Base-by-base conservation (phyloP, 2,888 invertebrate species). In the Carcina quercana region DNA sequence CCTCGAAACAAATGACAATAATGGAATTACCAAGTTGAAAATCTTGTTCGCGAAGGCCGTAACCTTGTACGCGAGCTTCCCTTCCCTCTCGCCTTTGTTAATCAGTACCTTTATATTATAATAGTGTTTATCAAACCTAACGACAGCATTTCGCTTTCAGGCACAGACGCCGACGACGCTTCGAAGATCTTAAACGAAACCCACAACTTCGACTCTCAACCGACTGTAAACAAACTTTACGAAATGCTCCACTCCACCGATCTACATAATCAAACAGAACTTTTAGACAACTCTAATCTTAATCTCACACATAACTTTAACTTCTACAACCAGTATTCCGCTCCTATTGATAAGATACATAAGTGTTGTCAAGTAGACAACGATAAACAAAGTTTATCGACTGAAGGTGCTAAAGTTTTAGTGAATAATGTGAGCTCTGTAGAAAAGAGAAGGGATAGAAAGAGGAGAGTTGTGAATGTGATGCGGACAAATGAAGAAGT, bases 191-290 rank as follows among this genome's bases (percentile, higher is more conserved):
- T 61, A 35, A 61, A 65, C 36, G 61, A 64, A 33, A 59, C 60
- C 28, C 49, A 50, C 40, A 53, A 51, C 40, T 39, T 42, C 28
- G 45, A 58, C 34, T 53, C 65, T 12, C 67, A 57, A 14, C 80
- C 82, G 21, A 79, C 68, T 15, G 53, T 82, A 35, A 83, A 75
- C 53, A 74, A 66, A 62, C 52, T 78, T 35, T 83, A 79, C 57
- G 67, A 75, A 67, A 79, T 82, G 72, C 61, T 83, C 41, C 70
- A 78, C 52, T 56, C 45, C 43, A 38, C 54, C 22, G 53, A 57
- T 37, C 41, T 58, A 45, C 53, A 60, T 53, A 70, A 70, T 58
- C 61, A 61, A 50, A 61, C 63, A 29, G 33, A 35, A 25, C 24
- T 34, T 40, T 60, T 64, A 57, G 60, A 59, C 43, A 66, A 68